Base-by-base conservation (phyloP, 2,113 vertebrate genomes). In the Arothron firmamentum region DNA sequence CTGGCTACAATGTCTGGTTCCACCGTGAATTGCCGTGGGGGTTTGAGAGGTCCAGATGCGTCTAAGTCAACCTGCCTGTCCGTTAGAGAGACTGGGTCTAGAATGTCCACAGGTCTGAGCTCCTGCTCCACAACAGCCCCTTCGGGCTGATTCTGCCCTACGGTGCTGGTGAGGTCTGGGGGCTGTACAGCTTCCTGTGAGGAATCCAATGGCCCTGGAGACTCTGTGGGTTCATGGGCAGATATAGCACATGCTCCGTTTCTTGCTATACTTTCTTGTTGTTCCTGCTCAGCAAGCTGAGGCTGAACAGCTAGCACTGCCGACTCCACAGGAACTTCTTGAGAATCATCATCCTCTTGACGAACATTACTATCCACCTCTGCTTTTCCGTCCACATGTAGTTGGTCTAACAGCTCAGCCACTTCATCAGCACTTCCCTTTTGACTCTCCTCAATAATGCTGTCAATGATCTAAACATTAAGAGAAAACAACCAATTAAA, bases 1-100 rank as follows among this genome's bases (percentile, higher is more conserved):
- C 96, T 99, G 11, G 96, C 96, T 63, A 99, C 96, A 55, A 99
- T 97, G 82, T 98, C 97, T 9, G 97, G 97, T 78, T 99, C 96
- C 13, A 90, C 87, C 23, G 90, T 92, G 55, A 96, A 91, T 50
- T 97, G 96, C 23, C 94, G 89, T 1, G 95, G 95, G 0, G 96
- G 93, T 77, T 99, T 98, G 13, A 89, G 83, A 0, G 95, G 94
- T 13, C 92, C 90, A 2, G 85, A 83, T 62, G 78, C 64, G 59
- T 95, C 93, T 43, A 87, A 87, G 74, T 89, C 79, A 50, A 87
- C 53, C 13, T 70, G 56, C 34, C 79, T 77, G 46, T 91, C 76
- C 19, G 86, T 74, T 6, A 84, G 57, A 28, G 89, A 62, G 10
- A 74, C 67, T 75, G 92, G 91, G 20, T 94, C 92, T 71, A 87